Conservation (phyloP, 1,140 invertebrate genomes). For the Linepithema humile region DNA sequence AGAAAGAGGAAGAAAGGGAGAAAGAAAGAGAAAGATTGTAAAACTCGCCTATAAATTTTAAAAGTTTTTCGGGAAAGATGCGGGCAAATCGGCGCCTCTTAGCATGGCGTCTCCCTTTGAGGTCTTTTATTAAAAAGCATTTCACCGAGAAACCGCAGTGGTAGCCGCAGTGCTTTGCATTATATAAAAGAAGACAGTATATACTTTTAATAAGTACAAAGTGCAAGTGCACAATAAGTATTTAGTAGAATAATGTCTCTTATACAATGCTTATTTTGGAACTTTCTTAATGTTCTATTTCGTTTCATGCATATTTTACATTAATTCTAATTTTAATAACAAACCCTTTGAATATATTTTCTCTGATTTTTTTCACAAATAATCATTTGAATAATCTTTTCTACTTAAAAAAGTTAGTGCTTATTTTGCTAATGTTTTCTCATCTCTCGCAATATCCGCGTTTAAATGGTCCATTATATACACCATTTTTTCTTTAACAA, state of each 20-base stretch:
- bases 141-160: not conserved
- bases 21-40: not conserved
- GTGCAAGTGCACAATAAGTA: too few species aligned
- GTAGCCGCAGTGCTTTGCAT: conserved; percentile 19
- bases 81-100: conserved; percentile 9
- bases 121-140: conserved; percentile 35
- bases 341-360: not conserved
- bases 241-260: too few species aligned
- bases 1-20: not conserved
- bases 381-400: not conserved
- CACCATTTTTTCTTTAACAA: not conserved
- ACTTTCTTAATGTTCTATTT: not conserved
- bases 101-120: not conserved
- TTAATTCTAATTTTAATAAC: not conserved
- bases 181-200: not conserved
- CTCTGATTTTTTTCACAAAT: not conserved
- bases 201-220: not conserved
- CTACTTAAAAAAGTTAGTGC: not conserved
- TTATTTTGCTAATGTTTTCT: not conserved
- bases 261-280: not conserved
- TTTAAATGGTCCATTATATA: not conserved
- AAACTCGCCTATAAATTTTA: conserved; percentile 40
- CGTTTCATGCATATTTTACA: not conserved
- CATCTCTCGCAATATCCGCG: not conserved
- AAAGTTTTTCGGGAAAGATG: conserved; percentile 35